A percentile compares a stretch with the other conserved stretches of the same genome.
Conservation (phyloP, 2,113 vertebrate genomes). For the Anoplopoma fimbria region DNA sequence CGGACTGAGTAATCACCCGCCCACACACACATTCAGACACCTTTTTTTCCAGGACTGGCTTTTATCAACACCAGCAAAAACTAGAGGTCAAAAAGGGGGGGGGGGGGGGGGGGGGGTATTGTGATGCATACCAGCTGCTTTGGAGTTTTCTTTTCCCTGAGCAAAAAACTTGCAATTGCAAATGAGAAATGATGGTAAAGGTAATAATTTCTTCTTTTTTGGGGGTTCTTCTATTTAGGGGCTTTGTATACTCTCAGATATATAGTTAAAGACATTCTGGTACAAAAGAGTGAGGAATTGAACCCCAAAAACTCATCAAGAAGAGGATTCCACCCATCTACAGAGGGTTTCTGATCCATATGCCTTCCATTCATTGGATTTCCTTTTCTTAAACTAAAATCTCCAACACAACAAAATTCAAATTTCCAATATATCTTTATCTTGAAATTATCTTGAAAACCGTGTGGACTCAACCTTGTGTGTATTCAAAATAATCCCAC, state of each 20-base stretch:
- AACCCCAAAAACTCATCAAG: no score
- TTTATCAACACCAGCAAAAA: neutral
- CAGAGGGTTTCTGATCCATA: neutral
- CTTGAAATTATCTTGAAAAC: constrained; percentile 19
- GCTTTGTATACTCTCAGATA: no score
- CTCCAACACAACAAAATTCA: no score
- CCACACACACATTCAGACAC: constrained; percentile 8
- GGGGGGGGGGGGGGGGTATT: no score
- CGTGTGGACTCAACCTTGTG: neutral
- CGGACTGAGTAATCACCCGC: constrained; percentile 14
- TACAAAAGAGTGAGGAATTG: no score
- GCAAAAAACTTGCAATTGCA: neutral
- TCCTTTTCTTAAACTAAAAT: neutral
- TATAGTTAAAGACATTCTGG: no score
- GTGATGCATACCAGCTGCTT: neutral
- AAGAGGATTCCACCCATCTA: no score
- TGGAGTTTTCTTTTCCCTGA: neutral
- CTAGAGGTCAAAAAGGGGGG: neutral
- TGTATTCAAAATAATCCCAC: no score
- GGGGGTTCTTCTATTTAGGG: no score
- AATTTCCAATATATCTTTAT: neutral
- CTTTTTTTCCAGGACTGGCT: neutral
- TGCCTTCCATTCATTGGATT: neutral
- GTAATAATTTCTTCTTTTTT: no score
- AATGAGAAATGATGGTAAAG: neutral